Conservation (phyloP, 1,140 invertebrate species). For the Drosophila repletoides region DNA sequence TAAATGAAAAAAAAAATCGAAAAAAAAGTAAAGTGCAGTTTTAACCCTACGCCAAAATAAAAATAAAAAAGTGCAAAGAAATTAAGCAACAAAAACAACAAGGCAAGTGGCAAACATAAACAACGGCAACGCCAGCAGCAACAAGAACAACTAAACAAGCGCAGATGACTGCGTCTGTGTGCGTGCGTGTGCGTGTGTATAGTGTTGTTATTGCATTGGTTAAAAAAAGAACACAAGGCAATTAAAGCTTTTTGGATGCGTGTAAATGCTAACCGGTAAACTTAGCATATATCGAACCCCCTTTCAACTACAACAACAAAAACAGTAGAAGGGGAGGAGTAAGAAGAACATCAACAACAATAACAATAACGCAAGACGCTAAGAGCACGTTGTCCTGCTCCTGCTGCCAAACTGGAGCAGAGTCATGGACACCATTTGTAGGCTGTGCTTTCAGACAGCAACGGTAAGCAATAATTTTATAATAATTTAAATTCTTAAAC, state of each 20-base stretch:
- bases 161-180: conserved; percentile 32
- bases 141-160: conserved; percentile 51
- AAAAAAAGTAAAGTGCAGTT: conserved; percentile 62
- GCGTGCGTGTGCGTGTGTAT: conserved; percentile 10
- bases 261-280: conserved; percentile 68
- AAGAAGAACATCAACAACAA: conserved; percentile 27
- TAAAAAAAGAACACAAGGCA: conserved; percentile 45
- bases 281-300: conserved; percentile 31
- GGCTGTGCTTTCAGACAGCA: conserved; percentile 81
- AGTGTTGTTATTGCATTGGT: conserved; percentile 47
- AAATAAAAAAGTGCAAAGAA: conserved; percentile 64
- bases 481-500: neutral
- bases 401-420: conserved; percentile 55
- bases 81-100: conserved; percentile 71
- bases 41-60: conserved; percentile 58
- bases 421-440: conserved; percentile 82
- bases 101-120: conserved; percentile 76
- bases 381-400: conserved; percentile 57
- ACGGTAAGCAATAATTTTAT: conserved; percentile 59
- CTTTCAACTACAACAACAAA: conserved; percentile 27
- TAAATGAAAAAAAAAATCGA: conserved; percentile 69
- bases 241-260: conserved; percentile 38
- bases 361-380: conserved; percentile 39
- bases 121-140: conserved; percentile 46
- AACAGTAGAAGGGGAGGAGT: conserved; percentile 8